Evolutionary conservation across 2,113 vertebrate species (phyloP), one percentile per base, ranked within the genome.

Genomic region (Melozone crissalis): DNA sequence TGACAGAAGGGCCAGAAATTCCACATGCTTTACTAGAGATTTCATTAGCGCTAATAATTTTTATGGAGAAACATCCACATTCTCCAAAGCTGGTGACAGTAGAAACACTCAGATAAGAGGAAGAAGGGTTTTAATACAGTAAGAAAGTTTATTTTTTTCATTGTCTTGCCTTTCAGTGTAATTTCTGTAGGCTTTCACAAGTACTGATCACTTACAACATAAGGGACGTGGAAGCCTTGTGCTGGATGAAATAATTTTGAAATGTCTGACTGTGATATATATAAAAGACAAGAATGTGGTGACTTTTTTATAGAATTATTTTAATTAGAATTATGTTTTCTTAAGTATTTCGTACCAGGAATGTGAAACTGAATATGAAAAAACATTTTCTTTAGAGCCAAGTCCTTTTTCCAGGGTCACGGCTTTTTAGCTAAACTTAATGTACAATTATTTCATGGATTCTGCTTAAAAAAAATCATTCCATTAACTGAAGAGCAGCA

Each of bases 361-460:
- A 89, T 95, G 52, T 82, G 87, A 95, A 95, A 94, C 66, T 72
- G 84, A 95, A 75, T 95, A 89, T 76, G 84, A 92, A 94, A 95
- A 95, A 95, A 82, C 81, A 94, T n/a, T 92, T 91, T 66, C 49
- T 86, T 87, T 75, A 89, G 24, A 82, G 81, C 44, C 41, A 94
- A 87, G 47, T 86, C 35, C 33, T 95, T 94, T 92, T 75, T 88
- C 75, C 23, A 62, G 71, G 79, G 80, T 95, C 80, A 37, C 57
- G 44, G 15, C 33, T 89, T 72, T 89, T 72, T 63, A 91, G 37
- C 44, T 91, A 84, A 89, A 72, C 35, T 94, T 87, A 91, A 94
- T 75, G 73, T 74, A 82, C 44, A 87, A 89, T 87, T 87, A 87
- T 94, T 92, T 91, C 28, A 58, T 41, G 49, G 77, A 68, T 89